These are phyloP conservation scores for Sebastes nivosus DNA, from an alignment of 2,797 vertebrate genomes.

Conservation along the genomic window DNA sequence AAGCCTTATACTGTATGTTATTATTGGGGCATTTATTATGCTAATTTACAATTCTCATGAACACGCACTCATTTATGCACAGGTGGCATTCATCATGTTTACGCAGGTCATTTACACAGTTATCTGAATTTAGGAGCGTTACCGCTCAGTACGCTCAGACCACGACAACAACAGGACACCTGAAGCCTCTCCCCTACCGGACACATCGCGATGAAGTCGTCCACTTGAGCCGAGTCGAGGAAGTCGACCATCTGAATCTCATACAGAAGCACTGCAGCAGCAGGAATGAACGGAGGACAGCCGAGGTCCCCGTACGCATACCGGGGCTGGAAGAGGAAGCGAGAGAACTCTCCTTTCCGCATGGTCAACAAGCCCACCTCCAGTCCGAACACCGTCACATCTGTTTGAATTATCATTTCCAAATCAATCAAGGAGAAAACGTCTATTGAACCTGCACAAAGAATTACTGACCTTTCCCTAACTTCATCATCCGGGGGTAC, in stretches of 20 bases:
- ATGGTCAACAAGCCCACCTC: constrained; percentile 90
- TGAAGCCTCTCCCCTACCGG: constrained; percentile 76
- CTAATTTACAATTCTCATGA: too few species aligned
- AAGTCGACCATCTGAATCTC: constrained; percentile 91
- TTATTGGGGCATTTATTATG: too few species aligned
- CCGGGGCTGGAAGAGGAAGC: constrained; percentile 84
- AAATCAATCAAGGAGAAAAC: not conserved
- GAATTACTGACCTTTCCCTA: constrained; percentile 86
- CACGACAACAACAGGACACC: not conserved
- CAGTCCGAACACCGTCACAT: constrained; percentile 89
- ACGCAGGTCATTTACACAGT: too few species aligned
- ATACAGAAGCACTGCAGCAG: constrained; percentile 83
- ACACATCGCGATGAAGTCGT: constrained; percentile 83
- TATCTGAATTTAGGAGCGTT: too few species aligned
- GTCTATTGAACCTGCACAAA: not conserved
- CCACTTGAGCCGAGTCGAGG: constrained; percentile 86
- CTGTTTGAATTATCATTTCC: constrained; percentile 68
- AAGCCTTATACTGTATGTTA: too few species aligned
- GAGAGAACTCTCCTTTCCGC: constrained; percentile 90
- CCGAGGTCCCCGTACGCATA: constrained; percentile 91
- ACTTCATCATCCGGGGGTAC: constrained; percentile 87
- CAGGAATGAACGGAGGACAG: constrained; percentile 90
- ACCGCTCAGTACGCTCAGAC: not conserved
- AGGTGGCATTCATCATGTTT: too few species aligned
- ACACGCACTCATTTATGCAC: too few species aligned